These are phyloP conservation scores for Schizotus pectinicornis DNA, from an alignment of 2,888 invertebrate species.

Conservation along the genomic window DNA sequence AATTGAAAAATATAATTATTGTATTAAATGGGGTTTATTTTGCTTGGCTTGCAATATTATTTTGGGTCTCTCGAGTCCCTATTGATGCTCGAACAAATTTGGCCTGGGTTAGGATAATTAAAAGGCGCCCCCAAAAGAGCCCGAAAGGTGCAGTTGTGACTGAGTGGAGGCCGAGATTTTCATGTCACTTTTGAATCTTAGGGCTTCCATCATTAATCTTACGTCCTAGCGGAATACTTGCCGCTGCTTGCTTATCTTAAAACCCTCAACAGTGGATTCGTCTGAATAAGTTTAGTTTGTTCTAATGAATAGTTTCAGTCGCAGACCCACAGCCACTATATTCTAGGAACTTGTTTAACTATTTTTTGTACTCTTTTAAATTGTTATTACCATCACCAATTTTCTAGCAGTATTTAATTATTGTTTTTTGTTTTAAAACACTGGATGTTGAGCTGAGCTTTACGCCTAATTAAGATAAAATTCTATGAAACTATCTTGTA, in stretches of 20 bases:
- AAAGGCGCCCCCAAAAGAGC: constrained; percentile 53
- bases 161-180: constrained; percentile 59
- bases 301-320: not conserved
- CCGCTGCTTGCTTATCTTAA: constrained; percentile 48
- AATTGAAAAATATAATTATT: too few relatives aligned
- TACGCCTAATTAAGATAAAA: too few relatives aligned
- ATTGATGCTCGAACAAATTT: constrained; percentile 10
- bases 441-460: too few relatives aligned
- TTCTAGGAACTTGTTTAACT: not conserved
- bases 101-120: constrained; percentile 24
- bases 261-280: constrained; percentile 47
- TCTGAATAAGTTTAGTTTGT: constrained; percentile 39
- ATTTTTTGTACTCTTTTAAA: not conserved
- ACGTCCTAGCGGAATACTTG: constrained; percentile 47
- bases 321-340: not conserved
- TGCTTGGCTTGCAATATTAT: too few relatives aligned
- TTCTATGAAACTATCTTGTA: too few relatives aligned
- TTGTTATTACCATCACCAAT: not conserved
- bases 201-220: constrained; percentile 60
- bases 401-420: not conserved
- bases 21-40: too few relatives aligned
- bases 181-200: constrained; percentile 61
- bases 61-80: too few relatives aligned
- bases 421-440: too few relatives aligned
- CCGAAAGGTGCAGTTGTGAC: constrained; percentile 54